Base-by-base conservation (phyloP, 2,113 vertebrate genomes). In the Gasterosteus nipponicus region DNA sequence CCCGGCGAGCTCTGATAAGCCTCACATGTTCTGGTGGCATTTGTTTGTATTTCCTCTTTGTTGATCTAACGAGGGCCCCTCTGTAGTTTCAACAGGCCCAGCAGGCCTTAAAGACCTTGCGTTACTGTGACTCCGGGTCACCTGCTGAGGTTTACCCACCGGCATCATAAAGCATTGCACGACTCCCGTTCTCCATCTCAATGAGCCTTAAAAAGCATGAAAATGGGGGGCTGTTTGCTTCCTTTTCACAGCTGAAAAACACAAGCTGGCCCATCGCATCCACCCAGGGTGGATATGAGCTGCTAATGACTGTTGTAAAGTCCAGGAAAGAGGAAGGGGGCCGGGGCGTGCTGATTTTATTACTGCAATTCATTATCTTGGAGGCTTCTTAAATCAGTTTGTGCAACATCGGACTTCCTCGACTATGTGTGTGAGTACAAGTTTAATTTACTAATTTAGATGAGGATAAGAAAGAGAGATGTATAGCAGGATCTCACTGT, bases 301-400 rank as follows among this genome's bases (percentile, higher is more conserved):
- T 54, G 80, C 91, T 94, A 94, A 95, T 94, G 89, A 93, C 88
- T 68, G 82, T 47, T 80, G 81, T 94, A 92, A 93, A 90, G 84
- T 61, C 56, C 56, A 33, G 57, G 38, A 29, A 3, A 22, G 12
- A 11, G 29, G 54, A 0, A 19, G 31, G 3, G 47, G 31, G n/a
- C 5, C 5, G 16, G 60, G 54, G 46, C 73, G 75, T 78, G 57
- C 6, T 38, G 64, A 64, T 82, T 89, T 85, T 78, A 82, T 66
- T 69, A 62, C 64, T 67, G 71, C 44, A 59, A 73, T 84, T 91
- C 80, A 85, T 92, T 87, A 85, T 73, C 31, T 64, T 26, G 18
- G 69, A 47, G 56, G 53, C 58, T 64, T 64, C 63, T 63, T 71
- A 61, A 66, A 54, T 11, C 65, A 69, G 8, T 14, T 29, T 11